phyloP scores from a whole-genome alignment of 2,113 vertebrate species.

The Gymnogyps californianus region DNA sequence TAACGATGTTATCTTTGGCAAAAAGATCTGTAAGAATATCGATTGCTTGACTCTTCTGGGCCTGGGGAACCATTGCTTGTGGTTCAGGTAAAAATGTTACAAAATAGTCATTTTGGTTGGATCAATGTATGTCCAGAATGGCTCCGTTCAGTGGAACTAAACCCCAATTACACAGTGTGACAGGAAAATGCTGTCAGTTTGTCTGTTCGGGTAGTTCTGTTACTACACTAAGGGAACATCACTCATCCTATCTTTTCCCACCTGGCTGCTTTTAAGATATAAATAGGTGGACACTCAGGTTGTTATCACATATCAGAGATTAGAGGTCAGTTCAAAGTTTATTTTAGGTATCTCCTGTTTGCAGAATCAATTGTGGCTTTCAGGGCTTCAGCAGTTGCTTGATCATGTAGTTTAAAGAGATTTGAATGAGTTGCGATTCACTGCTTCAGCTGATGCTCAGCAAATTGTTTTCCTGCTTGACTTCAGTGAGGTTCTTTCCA shows the following conservation, averaged over 20 bases:
- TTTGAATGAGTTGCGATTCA: not conserved
- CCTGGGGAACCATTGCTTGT: not conserved
- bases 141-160: not conserved
- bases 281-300: not conserved
- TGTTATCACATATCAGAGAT: not conserved
- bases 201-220: not conserved
- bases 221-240: not conserved
- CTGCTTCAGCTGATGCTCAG: not conserved
- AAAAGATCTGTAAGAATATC: not conserved
- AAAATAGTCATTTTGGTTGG: not conserved
- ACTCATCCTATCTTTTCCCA: not conserved
- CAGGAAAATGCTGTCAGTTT: not conserved
- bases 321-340: not conserved
- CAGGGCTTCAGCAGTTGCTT: not conserved
- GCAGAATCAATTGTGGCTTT: not conserved
- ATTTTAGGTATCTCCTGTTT: not conserved
- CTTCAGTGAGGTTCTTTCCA: not conserved
- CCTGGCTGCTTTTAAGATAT: not conserved
- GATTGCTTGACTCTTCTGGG: not conserved
- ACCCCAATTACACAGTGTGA: not conserved
- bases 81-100: not conserved
- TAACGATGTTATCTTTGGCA: not conserved
- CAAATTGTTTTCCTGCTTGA: constrained; percentile 32
- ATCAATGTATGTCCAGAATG: not conserved
- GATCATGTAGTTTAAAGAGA: not conserved